Conservation (phyloP, 1,140 invertebrate genomes). For the Trachymyrmex septentrionalis region DNA sequence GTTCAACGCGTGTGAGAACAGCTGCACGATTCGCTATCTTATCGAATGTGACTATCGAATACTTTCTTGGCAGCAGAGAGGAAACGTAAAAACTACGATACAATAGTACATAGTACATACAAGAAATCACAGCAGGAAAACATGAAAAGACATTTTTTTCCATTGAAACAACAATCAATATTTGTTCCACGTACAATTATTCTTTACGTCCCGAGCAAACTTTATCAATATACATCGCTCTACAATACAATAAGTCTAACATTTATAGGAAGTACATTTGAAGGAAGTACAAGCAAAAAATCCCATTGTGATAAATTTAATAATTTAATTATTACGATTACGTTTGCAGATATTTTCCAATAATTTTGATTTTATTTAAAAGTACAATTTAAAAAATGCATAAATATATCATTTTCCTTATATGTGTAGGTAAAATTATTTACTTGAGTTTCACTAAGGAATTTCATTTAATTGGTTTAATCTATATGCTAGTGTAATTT, state of each 20-base stretch:
- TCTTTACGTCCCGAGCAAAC: not conserved
- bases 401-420: not conserved
- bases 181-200: not conserved
- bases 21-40: conserved; percentile 72
- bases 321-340: conserved; percentile 2
- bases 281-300: conserved; percentile 4
- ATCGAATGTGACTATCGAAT: conserved; percentile 67
- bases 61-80: conserved; percentile 42
- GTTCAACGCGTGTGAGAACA: conserved; percentile 58
- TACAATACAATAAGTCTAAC: not conserved
- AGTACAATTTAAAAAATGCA: not conserved
- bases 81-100: conserved; percentile 29
- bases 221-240: not conserved
- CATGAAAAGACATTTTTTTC: not conserved
- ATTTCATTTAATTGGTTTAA: not conserved
- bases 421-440: not conserved
- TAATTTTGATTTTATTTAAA: not conserved
- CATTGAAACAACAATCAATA: not conserved
- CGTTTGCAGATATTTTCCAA: not conserved
- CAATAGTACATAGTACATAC: not conserved
- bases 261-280: too few species aligned
- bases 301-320: not conserved
- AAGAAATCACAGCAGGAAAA: not conserved
- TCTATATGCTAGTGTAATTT: not conserved
- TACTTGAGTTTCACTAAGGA: not conserved